A percentile compares a stretch with the other conserved stretches of the same genome.
Evolutionary conservation across 2,113 vertebrate species (phyloP).

Genomic region (Pica pica): DNA sequence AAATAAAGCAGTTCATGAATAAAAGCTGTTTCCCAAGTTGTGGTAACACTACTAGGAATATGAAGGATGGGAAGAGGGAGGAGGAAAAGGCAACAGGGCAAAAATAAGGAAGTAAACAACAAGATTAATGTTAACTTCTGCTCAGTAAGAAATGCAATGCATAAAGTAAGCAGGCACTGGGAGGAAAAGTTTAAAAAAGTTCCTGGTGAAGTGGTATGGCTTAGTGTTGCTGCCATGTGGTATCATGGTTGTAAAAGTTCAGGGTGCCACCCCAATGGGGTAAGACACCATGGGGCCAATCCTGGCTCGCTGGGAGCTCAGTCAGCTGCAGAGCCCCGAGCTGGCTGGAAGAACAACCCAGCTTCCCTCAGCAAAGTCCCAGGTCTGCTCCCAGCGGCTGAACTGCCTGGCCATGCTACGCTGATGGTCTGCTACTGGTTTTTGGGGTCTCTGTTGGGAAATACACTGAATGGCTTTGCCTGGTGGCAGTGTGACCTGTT

Average conservation of each 20-base stretch:
- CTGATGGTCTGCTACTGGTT: neutral
- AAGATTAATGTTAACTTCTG: neutral
- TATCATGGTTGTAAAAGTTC: neutral
- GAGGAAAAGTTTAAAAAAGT: neutral
- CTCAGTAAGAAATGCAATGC: neutral
- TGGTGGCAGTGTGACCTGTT: neutral
- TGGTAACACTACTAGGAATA: neutral
- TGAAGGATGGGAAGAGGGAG: neutral
- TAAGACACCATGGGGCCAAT: neutral
- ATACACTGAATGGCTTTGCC: neutral
- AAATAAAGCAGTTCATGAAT: neutral
- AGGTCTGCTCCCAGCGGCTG: neutral
- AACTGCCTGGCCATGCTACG: fast-evolving
- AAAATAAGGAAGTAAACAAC: neutral
- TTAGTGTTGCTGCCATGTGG: neutral
- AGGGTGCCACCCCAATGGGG: neutral
- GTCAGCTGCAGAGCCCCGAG: neutral
- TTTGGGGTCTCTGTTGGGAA: neutral
- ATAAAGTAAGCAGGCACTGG: neutral
- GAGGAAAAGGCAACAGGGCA: neutral
- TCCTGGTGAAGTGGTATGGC: neutral
- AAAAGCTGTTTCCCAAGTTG: slow-evolving; percentile 7
- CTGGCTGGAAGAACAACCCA: neutral
- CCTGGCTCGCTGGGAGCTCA: fast-evolving
- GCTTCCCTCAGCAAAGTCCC: fast-evolving